These are phyloP conservation scores for Virgularia gustaviana DNA, from an alignment of 92 coral and sea anemone genomes.

Conservation along the genomic window DNA sequence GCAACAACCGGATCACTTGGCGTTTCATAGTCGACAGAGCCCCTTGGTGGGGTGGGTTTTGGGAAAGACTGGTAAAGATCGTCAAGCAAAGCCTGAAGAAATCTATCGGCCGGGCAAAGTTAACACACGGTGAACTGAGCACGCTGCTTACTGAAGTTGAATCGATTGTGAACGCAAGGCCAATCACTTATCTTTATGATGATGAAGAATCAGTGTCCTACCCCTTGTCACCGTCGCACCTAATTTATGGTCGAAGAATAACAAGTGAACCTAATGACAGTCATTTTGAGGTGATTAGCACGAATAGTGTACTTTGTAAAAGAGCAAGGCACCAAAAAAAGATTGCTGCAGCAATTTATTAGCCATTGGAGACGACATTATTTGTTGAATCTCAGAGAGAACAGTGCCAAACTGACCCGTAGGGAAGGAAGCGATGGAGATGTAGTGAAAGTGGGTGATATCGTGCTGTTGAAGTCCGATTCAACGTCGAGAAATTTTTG, in stretches of 20 bases:
- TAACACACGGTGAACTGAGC: conserved; percentile 41
- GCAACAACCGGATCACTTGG: conserved; percentile 51
- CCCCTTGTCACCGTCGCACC: conserved; percentile 37
- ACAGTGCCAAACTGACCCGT: not conserved
- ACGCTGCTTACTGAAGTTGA: conserved; percentile 55
- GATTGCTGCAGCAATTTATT: conserved; percentile 2
- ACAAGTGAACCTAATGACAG: conserved; percentile 19
- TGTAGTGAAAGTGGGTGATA: not conserved
- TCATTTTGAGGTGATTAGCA: conserved; percentile 18
- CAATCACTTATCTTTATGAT: conserved; percentile 48
- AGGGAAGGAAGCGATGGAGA: not conserved
- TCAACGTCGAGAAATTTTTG: conserved; percentile 1
- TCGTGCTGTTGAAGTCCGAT: not conserved
- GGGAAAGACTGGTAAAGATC: conserved; percentile 59
- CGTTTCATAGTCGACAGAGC: conserved; percentile 56
- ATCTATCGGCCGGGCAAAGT: conserved; percentile 43
- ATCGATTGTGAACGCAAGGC: conserved; percentile 44
- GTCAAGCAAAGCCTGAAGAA: conserved; percentile 53
- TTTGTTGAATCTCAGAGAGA: conserved; percentile 5
- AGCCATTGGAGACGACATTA: conserved; percentile 5
- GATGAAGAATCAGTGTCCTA: conserved; percentile 41
- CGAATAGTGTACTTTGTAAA: conserved; percentile 11
- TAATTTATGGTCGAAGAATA: conserved; percentile 47
- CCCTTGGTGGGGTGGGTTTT: conserved; percentile 73
- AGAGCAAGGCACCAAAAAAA: conserved; percentile 34